Evolutionary conservation across 2,888 invertebrate genomes (phyloP).

Genomic region (Oxycera nigricornis): DNA sequence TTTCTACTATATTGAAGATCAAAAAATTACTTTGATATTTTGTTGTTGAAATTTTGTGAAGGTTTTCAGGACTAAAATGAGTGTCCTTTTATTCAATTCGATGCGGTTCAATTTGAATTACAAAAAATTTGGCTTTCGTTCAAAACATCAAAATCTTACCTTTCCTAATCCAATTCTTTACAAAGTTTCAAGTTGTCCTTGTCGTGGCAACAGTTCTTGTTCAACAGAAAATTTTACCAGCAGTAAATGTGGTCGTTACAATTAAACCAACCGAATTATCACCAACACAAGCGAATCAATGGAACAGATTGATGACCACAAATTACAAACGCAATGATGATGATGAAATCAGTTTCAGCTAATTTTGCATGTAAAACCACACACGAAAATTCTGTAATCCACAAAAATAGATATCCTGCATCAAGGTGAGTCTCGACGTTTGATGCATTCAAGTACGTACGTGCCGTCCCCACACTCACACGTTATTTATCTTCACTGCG

Average conservation of each 20-base stretch:
- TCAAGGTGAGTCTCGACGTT: constrained; percentile 42
- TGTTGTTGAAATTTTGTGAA: too few relatives aligned
- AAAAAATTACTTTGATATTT: too few relatives aligned
- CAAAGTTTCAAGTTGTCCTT: neutral
- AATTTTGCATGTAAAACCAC: constrained; percentile 24
- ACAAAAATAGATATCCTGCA: constrained; percentile 45
- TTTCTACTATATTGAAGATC: too few relatives aligned
- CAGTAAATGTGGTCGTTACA: neutral
- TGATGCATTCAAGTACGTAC: neutral
- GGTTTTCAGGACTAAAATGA: too few relatives aligned
- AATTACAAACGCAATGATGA: neutral
- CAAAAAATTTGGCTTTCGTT: too few relatives aligned
- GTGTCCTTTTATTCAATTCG: too few relatives aligned
- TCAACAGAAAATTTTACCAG: neutral
- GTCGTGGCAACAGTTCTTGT: neutral
- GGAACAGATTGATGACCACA: neutral
- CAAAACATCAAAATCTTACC: neutral
- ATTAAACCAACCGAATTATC: neutral
- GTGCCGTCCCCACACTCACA: neutral
- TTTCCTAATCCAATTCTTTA: neutral
- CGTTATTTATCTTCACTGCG: neutral
- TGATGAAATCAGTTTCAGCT: constrained; percentile 36
- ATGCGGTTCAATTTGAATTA: too few relatives aligned
- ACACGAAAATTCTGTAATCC: constrained; percentile 44
- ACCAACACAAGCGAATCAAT: neutral